Evolutionary conservation across 2,888 invertebrate species (phyloP).

Genomic region (Drosophila meridionalis): DNA sequence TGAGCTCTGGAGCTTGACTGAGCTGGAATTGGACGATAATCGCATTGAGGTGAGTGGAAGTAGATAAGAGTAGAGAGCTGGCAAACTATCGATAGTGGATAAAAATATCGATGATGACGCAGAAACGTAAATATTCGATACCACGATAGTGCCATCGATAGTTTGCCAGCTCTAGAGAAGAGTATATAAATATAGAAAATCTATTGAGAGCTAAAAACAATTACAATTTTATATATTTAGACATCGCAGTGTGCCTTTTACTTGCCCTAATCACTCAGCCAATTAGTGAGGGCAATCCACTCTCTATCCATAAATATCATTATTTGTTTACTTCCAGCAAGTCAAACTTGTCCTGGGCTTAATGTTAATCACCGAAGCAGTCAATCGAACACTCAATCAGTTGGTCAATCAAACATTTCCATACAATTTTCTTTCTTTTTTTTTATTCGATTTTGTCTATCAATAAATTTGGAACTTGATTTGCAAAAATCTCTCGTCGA

Average conservation of each 20-base stretch:
- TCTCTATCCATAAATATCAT: not conserved
- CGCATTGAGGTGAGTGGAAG: conserved; percentile 86
- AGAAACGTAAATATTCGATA: no score
- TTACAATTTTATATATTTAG: not conserved
- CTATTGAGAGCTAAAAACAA: no score
- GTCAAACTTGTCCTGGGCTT: not conserved
- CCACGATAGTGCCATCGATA: no score
- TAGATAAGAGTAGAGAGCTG: not conserved
- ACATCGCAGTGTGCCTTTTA: not conserved
- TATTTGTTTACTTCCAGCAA: not conserved
- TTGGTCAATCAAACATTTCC: conserved; percentile 9
- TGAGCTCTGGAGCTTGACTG: conserved; percentile 90
- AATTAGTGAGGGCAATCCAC: not conserved
- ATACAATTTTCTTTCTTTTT: not conserved
- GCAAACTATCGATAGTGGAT: no score
- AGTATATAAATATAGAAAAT: not conserved
- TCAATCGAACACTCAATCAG: conserved; percentile 7
- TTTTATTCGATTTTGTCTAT: not conserved
- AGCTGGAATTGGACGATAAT: conserved; percentile 90
- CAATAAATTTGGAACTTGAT: conserved; percentile 35
- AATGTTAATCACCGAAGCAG: not conserved
- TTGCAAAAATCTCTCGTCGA: conserved; percentile 23
- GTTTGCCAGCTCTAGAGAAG: no score
- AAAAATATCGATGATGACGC: no score
- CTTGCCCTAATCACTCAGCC: not conserved